These are phyloP conservation scores for Brachyptera risi DNA, from an alignment of 2,888 invertebrate genomes.

Conservation along the genomic window DNA sequence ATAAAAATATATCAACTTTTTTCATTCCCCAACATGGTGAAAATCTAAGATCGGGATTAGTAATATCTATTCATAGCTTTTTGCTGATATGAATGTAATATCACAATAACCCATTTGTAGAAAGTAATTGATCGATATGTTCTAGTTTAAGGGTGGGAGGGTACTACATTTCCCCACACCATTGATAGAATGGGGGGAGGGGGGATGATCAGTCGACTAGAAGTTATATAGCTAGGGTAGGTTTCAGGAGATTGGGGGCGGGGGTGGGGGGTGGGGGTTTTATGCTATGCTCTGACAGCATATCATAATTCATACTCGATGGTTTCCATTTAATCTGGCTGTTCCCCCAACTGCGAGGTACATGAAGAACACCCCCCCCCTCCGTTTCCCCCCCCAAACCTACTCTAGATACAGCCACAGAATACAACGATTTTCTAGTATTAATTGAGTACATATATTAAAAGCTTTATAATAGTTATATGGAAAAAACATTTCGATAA, in stretches of 20 bases:
- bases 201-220: background rate
- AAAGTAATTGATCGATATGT: background rate
- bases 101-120: background rate
- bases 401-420: background rate
- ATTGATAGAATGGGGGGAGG: too few relatives aligned
- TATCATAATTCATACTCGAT: constrained; percentile 31
- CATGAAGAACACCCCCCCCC: background rate
- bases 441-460: background rate
- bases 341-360: background rate
- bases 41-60: background rate
- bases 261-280: background rate
- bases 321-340: constrained; percentile 31
- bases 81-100: background rate
- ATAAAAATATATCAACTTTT: too few relatives aligned
- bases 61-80: too few relatives aligned
- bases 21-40: too few relatives aligned
- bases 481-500: too few relatives aligned
- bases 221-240: too few relatives aligned
- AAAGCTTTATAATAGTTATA: background rate
- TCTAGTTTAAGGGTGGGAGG: background rate
- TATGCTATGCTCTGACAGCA: constrained; percentile 23
- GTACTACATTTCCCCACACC: background rate
- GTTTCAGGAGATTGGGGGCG: too few relatives aligned
- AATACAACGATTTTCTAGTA: background rate
- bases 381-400: background rate